A percentile compares a stretch with the other conserved stretches of the same genome.
These are phyloP conservation scores for Oophaga sylvatica DNA, from an alignment of 2,797 vertebrate genomes.

Conservation along the genomic window DNA sequence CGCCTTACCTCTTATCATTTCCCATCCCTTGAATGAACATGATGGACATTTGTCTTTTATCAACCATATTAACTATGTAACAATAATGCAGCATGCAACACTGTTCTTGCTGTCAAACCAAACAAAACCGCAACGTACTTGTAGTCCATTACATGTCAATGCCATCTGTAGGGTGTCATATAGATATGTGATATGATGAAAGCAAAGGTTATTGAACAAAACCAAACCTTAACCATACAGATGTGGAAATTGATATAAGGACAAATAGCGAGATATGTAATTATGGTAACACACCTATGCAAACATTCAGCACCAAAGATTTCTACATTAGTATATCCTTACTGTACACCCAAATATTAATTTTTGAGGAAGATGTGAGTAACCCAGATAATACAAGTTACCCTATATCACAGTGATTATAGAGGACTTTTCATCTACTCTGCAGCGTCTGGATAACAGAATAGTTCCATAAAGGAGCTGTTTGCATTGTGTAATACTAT, in stretches of 20 bases:
- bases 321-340: background rate
- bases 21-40: no score
- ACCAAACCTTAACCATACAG: background rate
- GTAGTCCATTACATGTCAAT: background rate
- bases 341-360: background rate
- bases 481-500: background rate
- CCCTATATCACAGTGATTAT: background rate
- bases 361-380: background rate
- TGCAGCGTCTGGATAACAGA: background rate
- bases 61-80: no score
- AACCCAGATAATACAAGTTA: no score
- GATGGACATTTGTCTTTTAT: no score
- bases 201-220: background rate
- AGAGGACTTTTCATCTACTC: background rate
- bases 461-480: background rate
- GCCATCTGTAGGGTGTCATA: background rate
- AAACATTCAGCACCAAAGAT: no score
- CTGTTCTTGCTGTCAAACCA: no score
- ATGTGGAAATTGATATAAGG: no score
- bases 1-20: no score
- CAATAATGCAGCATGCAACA: no score
- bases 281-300: no score
- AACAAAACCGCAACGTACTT: no score
- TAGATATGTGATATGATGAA: background rate
- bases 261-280: no score